These are phyloP conservation scores for Hermatobates lingyangjiaoensis DNA, from an alignment of 1,140 invertebrate species.

Conservation along the genomic window DNA sequence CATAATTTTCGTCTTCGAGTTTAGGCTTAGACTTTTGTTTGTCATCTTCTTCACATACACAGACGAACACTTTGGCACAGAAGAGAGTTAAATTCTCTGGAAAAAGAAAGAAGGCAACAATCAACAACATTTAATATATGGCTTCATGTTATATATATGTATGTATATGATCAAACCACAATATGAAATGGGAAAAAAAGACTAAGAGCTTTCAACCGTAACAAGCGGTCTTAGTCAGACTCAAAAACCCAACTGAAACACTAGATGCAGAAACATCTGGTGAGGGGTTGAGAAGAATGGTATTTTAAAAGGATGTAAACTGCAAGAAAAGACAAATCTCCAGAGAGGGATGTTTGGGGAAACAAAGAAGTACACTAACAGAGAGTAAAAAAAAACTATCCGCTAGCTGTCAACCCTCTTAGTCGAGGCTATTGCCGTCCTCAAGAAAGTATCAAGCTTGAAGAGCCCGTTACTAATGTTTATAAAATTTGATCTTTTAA, in stretches of 20 bases:
- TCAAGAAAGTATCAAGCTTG: too few species aligned
- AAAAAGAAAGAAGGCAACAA: conserved; percentile 16
- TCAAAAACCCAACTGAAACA: background rate
- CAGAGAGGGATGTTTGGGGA: too few species aligned
- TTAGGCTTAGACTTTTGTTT: too few species aligned
- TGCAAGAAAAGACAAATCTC: too few species aligned
- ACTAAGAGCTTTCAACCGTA: background rate
- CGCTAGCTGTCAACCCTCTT: background rate
- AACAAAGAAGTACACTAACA: too few species aligned
- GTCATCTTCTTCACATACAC: conserved; percentile 41
- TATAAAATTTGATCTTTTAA: too few species aligned
- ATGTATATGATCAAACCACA: background rate
- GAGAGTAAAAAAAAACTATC: too few species aligned
- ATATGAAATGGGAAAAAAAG: background rate
- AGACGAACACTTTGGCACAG: conserved; percentile 55
- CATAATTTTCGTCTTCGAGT: too few species aligned
- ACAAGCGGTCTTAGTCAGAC: background rate
- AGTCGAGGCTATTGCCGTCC: too few species aligned
- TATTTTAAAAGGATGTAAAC: too few species aligned
- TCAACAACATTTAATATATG: background rate
- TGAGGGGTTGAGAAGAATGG: too few species aligned
- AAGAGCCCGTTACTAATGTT: too few species aligned
- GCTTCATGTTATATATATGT: background rate
- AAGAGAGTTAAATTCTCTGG: conserved; percentile 41
- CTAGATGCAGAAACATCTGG: background rate